Evolutionary conservation across 2,888 invertebrate species (phyloP), one percentile per base, ranked within the genome.

Genomic region (Caenorhabditis plicata): DNA sequence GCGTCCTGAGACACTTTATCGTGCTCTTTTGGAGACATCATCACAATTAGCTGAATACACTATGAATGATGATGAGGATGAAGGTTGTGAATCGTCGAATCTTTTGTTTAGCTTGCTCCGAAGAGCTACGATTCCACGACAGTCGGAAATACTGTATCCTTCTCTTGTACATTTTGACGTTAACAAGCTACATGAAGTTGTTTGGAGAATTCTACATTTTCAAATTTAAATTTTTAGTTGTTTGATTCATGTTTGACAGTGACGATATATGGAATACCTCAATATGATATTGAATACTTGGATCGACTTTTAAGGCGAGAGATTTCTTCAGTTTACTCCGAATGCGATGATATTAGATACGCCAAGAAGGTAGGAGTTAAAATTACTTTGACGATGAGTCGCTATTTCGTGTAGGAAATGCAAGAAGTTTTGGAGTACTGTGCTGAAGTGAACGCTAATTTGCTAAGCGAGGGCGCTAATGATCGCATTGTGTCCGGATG

Each of bases 401-500:
- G 8, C 8, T 9, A 29, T 9, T 9, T 50, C 29, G 8, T 2
- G 8, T 25, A 75, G 70, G 78, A 78, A 52, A 65, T 72, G 53
- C 58, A 68, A 36, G 40, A 41, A 17, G 72, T 78, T 31, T 48
- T 78, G 25, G 52, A 62, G 25, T 78, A 68, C 29, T 75, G 71
- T 38, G 61, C 70, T 1, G 56, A 64, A 32, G 54, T 70, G 41
- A 78, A 78, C 47, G 65, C 70, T n/a, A 54, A 62, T 26, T 54
- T 73, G 45, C 57, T 78, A 22, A 66, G 51, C 13, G 58, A 60
- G 13, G 52, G 54, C 2, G 64, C 72, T n/a, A 51, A 49, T 15
- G 54, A 63, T n/a, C 44, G 58, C 11, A 68, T 77, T 17, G 57
- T 78, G 9, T 68, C 70, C 29, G 78, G 76, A 17, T 77, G 76